Base-by-base conservation (phyloP, 2,113 vertebrate genomes). In the Rattus rattus region DNA sequence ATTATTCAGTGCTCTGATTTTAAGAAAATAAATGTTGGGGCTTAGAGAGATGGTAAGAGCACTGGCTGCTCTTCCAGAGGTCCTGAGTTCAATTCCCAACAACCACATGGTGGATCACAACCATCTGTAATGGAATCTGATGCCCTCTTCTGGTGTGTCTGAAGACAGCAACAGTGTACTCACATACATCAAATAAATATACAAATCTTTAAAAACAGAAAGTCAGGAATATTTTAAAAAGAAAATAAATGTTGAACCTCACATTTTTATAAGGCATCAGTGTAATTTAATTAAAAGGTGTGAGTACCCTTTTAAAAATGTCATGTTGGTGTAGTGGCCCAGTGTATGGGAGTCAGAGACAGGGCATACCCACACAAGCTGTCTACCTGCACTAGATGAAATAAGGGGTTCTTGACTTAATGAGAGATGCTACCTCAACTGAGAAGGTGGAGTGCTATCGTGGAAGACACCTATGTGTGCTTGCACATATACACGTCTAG, bases 1-100 rank as follows among this genome's bases (percentile, higher is more conserved):
- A 63, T 95, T 94, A 19, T 94, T 95, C 20, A 91, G 20, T 96
- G n/a, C 12, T 97, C 5, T 96, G 77, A 73, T 67, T 79, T 90
- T 88, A 61, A 91, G 56, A 77, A 95, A 88, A 93, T 88, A 79
- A 93, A 92, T 88, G 56, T 91, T 85, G 67, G 65, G 12, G 28
- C 65, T 67, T 67, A 12, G 11, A 67, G 65, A 67, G 65, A 67
- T 67, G 65, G 65, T 67, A 67, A 67, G 65, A 30, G 65, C 65
- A 67, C 65, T 33, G 65, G 4, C 65, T 67, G 28, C 28, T 13
- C 28, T 67, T 30, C 22, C 28, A 67, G 28, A 67, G 65, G 65
- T 67, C 65, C 65, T 67, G 65, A 67, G 65, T 67, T 67, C 65
- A 67, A 33, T 67, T 43, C 43, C 43, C 43, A 43, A 3, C 43